phyloP scores from a whole-genome alignment of 2,888 invertebrate species.

The Conchocele bisecta region DNA sequence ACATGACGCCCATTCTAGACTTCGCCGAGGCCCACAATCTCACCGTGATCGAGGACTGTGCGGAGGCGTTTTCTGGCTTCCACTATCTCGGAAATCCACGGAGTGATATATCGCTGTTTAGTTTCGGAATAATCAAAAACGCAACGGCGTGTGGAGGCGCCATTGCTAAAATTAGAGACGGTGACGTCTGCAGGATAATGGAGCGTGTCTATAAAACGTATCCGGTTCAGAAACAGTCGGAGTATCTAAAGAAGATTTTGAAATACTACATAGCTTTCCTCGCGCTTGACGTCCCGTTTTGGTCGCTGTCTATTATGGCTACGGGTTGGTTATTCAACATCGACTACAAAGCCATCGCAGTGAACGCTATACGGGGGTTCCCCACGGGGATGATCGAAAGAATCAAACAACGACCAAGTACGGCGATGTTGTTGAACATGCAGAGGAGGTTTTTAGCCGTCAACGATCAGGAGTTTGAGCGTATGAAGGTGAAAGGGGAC shows the following conservation, averaged over 20 bases:
- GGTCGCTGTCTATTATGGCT: constrained; percentile 68
- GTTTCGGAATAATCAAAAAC: constrained; percentile 82
- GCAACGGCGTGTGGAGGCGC: constrained; percentile 82
- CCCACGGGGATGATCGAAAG: constrained; percentile 73
- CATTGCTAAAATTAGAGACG: constrained; percentile 78
- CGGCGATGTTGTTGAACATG: constrained; percentile 78
- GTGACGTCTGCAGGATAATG: constrained; percentile 73
- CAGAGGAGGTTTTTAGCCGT: constrained; percentile 68
- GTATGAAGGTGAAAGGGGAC: constrained; percentile 75
- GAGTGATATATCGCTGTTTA: constrained; percentile 80
- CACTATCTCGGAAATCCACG: constrained; percentile 78
- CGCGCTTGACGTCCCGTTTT: constrained; percentile 70
- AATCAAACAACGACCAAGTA: constrained; percentile 78
- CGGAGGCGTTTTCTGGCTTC: constrained; percentile 81
- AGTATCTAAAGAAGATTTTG: constrained; percentile 79
- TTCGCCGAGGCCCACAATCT: constrained; percentile 73
- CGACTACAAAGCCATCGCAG: constrained; percentile 75
- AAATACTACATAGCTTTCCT: constrained; percentile 77
- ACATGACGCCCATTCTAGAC: constrained; percentile 76
- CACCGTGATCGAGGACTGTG: constrained; percentile 81
- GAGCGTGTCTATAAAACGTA: constrained; percentile 63
- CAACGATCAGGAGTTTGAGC: constrained; percentile 63
- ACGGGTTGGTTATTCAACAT: constrained; percentile 61
- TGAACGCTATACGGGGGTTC: constrained; percentile 79
- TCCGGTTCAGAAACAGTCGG: constrained; percentile 68